Evolutionary conservation across 2,113 vertebrate genomes (phyloP).

Genomic region (Myotis davidii): DNA sequence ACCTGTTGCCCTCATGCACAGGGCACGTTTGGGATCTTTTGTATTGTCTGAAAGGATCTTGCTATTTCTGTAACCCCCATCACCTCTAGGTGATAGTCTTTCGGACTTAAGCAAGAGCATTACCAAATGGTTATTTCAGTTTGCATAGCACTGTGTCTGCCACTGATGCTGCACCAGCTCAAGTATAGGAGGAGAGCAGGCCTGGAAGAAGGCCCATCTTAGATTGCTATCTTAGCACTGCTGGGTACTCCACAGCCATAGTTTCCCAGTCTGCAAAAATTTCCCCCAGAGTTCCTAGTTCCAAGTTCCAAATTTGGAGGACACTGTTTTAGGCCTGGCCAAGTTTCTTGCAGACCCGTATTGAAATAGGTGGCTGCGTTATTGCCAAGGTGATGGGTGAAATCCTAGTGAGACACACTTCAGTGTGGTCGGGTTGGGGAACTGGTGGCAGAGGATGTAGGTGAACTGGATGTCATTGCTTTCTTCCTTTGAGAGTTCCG

Average conservation of each 20-base stretch:
- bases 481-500: background rate
- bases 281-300: background rate
- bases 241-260: background rate
- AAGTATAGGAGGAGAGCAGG: background rate
- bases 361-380: background rate
- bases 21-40: background rate
- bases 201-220: background rate
- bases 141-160: background rate
- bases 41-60: background rate
- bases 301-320: background rate
- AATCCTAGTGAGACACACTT: background rate
- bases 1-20: background rate
- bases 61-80: background rate
- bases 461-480: background rate
- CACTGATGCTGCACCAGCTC: background rate
- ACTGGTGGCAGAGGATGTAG: background rate
- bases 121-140: background rate
- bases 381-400: background rate
- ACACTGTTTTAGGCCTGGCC: background rate
- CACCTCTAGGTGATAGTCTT: background rate
- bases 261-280: background rate
- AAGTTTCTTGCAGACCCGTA: background rate
- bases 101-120: background rate
- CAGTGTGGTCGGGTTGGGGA: background rate
- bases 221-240: background rate